Conservation (phyloP, 2,797 vertebrate genomes). For the Kryptolebias ocellatus region DNA sequence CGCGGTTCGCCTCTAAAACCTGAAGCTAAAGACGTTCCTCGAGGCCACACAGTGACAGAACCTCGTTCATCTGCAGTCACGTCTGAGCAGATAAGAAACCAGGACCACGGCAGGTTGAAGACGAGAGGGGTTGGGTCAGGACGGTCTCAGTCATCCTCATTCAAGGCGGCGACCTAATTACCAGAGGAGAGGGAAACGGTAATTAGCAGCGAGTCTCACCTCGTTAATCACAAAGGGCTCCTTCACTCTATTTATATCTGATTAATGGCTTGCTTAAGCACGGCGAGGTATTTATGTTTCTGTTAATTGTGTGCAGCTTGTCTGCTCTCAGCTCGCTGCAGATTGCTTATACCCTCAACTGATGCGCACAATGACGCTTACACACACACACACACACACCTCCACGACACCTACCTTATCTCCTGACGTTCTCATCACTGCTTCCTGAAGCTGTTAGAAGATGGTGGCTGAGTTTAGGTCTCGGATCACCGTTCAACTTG, state of each 20-base stretch:
- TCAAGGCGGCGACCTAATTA: conserved; percentile 97
- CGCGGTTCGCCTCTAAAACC: no score
- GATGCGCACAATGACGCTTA: conserved; percentile 19
- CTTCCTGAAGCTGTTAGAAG: conserved; percentile 59
- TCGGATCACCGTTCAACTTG: conserved; percentile 13
- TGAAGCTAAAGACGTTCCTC: not conserved
- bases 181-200: conserved; percentile 93
- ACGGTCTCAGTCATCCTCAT: conserved; percentile 91
- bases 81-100: conserved; percentile 13
- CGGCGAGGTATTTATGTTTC: conserved; percentile 92
- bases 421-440: conserved; percentile 55
- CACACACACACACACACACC: conserved; percentile 26
- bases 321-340: conserved; percentile 75
- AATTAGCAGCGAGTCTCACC: conserved; percentile 98
- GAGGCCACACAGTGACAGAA: not conserved
- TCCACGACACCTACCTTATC: conserved; percentile 39
- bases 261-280: conserved; percentile 95
- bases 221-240: conserved; percentile 98
- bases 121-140: conserved; percentile 80
- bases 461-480: conserved; percentile 51
- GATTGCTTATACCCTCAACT: conserved; percentile 69
- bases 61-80: not conserved
- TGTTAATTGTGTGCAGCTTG: conserved; percentile 94
- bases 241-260: conserved; percentile 97
- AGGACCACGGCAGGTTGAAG: conserved; percentile 33